phyloP scores from a whole-genome alignment of 1,140 invertebrate genomes.

The Chrysomallon squamiferum region DNA sequence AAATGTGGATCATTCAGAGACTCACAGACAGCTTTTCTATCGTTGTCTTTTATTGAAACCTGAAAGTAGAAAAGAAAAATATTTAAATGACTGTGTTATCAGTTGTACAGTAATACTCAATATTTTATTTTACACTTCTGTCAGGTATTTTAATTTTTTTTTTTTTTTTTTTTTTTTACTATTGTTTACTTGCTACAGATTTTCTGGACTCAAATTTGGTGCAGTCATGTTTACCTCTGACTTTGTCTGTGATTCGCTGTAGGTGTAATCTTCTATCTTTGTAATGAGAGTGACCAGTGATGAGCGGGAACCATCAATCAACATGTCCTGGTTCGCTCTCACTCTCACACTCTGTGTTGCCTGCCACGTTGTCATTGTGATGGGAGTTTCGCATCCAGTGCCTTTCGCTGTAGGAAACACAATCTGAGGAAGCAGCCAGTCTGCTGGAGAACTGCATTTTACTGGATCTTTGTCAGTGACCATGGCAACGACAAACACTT shows the following conservation, averaged over 20 bases:
- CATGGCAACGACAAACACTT: conserved; percentile 13
- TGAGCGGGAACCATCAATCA: conserved; percentile 17
- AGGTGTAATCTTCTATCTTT: conserved; percentile 11
- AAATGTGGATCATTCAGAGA: no score
- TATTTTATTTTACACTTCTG: no score
- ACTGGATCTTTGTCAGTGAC: conserved; percentile 8
- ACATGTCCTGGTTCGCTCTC: conserved; percentile 21
- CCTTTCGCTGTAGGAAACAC: conserved; percentile 16
- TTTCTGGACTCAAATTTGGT: no score
- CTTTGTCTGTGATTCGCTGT: conserved; percentile 3
- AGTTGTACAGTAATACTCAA: no score
- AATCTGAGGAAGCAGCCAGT: conserved; percentile 20
- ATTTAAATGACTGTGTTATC: no score
- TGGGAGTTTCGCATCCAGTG: conserved; percentile 17
- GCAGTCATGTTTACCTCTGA: no score
- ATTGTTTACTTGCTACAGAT: no score
- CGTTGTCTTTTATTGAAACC: no score
- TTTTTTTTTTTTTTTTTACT: no score
- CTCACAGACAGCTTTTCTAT: no score
- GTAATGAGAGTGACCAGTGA: conserved; percentile 19
- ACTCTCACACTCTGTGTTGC: conserved; percentile 9
- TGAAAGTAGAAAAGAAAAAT: no score
- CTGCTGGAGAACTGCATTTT: not conserved
- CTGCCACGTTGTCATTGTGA: conserved; percentile 26
- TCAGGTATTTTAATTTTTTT: no score